A percentile compares a stretch with the other conserved stretches of the same genome.
These are phyloP conservation scores for Sarcophaga caerulescens DNA, from an alignment of 2,888 invertebrate genomes.

Conservation along the genomic window DNA sequence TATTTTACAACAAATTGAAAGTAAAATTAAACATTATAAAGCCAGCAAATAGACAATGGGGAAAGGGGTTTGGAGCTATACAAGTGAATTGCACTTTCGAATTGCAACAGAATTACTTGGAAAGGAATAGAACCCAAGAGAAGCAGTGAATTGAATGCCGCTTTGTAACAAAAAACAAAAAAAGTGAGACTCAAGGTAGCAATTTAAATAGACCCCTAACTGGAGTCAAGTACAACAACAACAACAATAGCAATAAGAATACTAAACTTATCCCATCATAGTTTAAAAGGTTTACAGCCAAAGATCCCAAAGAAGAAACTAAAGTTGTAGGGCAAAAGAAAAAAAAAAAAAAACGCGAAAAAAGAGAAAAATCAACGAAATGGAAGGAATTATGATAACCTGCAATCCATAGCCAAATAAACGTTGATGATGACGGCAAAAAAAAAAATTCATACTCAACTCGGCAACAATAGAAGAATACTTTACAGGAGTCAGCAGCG, in stretches of 20 bases:
- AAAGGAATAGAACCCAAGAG: conserved; percentile 26
- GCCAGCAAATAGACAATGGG: not conserved
- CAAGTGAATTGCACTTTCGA: conserved; percentile 37
- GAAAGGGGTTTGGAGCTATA: not conserved
- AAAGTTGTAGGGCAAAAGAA: not conserved
- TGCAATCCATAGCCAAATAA: conserved; percentile 39
- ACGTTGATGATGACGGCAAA: conserved; percentile 28
- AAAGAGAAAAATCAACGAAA: not conserved
- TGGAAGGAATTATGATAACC: conserved; percentile 42
- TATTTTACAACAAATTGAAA: conserved; percentile 57
- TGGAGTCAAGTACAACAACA: conserved; percentile 54
- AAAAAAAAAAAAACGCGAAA: not conserved
- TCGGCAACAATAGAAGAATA: conserved; percentile 14
- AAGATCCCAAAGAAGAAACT: not conserved
- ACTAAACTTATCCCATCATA: conserved; percentile 45
- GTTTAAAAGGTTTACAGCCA: conserved; percentile 36
- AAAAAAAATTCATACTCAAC: conserved; percentile 15
- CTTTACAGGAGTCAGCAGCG: conserved; percentile 24
- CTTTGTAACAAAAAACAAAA: conserved; percentile 19
- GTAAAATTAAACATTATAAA: conserved; percentile 53
- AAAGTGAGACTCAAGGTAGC: conserved; percentile 68
- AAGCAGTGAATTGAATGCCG: not conserved
- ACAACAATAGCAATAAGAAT: conserved; percentile 8
- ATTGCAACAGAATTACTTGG: not conserved
- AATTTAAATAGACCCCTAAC: conserved; percentile 68